Evolutionary conservation across 2,797 vertebrate species (phyloP), one percentile per base, ranked within the genome.

Genomic region (Pelobates cultripes): DNA sequence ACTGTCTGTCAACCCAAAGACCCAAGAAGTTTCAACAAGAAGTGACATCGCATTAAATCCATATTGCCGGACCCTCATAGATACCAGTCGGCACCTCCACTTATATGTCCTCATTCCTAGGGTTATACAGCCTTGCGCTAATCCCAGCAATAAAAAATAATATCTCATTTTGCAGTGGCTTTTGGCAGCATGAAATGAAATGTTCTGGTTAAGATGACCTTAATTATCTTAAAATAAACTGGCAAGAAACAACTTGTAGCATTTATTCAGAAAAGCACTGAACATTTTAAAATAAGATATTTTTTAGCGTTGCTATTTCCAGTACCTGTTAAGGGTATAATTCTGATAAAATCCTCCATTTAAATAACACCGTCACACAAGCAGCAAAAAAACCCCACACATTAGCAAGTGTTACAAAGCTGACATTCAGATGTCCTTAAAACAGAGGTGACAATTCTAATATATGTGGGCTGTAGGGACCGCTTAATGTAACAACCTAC

Each of bases 181-280:
- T 17, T 55, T 17, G 57, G 64, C 51, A 9, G 55, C 44, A 14
- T 70, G 61, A 67, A 51, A 71, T 12, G 60, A 53, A 66, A 17
- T 70, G 75, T 72, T 72, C 73, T 60, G 68, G 73, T 76, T 77
- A 71, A 66, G 68, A 66, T 72, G 73, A 72, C 73, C 80, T 82
- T 82, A 77, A 77, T 77, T 72, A 66, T 82, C 45, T 28, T 55
- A 77, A 77, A 70, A 60, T 60, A 78, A 42, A 72, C 68, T 55
- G 43, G 17, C 66, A 76, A 45, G 53, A 63, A 47, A 81, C 66
- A 47, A 43, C 53, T 63, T 28, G 51, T 70, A 41, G 43, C 28
- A 10, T 60, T 64, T n/a, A 43, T 43, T 75, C 40, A 77, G 28
- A 53, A 61, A 47, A 7, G 43, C 41, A 63, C 10, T 41, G 4